These are phyloP conservation scores for Polydrusus tereticollis DNA, from an alignment of 2,888 invertebrate genomes.

Conservation along the genomic window DNA sequence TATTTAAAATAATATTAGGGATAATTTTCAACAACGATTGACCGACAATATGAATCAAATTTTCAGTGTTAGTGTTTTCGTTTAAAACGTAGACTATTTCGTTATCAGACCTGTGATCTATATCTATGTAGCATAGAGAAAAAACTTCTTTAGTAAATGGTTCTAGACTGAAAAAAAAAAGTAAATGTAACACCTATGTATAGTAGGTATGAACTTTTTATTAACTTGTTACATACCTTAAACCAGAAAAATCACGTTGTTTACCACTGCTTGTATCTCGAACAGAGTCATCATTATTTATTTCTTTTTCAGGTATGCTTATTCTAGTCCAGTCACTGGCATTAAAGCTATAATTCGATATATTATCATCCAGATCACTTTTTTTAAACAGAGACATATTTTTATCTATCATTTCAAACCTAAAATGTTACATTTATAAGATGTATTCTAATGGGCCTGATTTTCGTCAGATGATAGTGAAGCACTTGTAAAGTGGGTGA, in stretches of 20 bases:
- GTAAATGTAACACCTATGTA: no score
- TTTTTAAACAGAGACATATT: slow-evolving; percentile 54
- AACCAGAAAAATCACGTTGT: slow-evolving; percentile 34
- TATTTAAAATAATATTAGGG: slow-evolving; percentile 77
- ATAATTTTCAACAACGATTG: slow-evolving; percentile 74
- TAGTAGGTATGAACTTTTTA: no score
- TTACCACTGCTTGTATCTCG: slow-evolving; percentile 13
- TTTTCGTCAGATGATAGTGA: no score
- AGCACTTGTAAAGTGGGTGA: no score
- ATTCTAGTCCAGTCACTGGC: slow-evolving; percentile 67
- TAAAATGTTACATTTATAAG: neutral
- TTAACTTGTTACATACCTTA: slow-evolving; percentile 25
- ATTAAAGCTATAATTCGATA: slow-evolving; percentile 63
- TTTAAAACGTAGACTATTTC: slow-evolving; percentile 63
- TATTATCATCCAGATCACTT: slow-evolving; percentile 60
- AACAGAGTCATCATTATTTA: slow-evolving; percentile 29
- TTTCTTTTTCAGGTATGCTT: slow-evolving; percentile 48
- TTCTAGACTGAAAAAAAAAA: slow-evolving; percentile 66
- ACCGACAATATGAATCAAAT: slow-evolving; percentile 70
- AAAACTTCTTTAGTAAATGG: slow-evolving; percentile 72
- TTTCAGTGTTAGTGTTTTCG: slow-evolving; percentile 63
- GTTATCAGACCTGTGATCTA: slow-evolving; percentile 62
- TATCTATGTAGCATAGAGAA: slow-evolving; percentile 67
- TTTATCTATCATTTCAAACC: slow-evolving; percentile 73
- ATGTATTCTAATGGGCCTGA: no score